Base-by-base conservation (phyloP, 1,140 invertebrate genomes). In the Saccostrea cuccullata region DNA sequence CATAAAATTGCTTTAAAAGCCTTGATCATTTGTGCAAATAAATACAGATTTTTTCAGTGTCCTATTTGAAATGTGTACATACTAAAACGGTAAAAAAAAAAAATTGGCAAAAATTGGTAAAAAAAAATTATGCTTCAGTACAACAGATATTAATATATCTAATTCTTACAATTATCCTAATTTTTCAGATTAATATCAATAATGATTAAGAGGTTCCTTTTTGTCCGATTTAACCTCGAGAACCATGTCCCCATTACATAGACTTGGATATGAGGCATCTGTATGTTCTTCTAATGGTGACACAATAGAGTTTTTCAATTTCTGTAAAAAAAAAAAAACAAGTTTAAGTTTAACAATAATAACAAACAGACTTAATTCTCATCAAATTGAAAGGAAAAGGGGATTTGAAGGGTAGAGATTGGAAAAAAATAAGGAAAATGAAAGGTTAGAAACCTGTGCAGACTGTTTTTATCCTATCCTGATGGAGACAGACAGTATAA, bases 221-320 rank as follows among this genome's bases (percentile, higher is more conserved):
- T 30, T 77, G 13, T 77, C 70, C 36, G 70, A 1, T 36, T 64
- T 64, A 20, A 64, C 15, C 6, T 64, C 15, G 5, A 64, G 58
- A 64, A 64, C 17, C 17, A 64, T 20, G 58, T 17, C 70, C 15
- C 70, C 70, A 77, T 77, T 77, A 15, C 11, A 12, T 0, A 40
- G 70, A 30, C 30, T 77, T 2, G 30, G 70, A 77, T 77, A 36
- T 12, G 30, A 77, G 23, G 8, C 15, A 15, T 77, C 70, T 26
- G 11, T 36, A 15, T 26, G 23, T 13, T 77, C 70, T 12, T 77
- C 26, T 36, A 77, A 36, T 77, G 70, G 70, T 15, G 70, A 77
- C 70, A 77, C 70, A 30, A 77, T 77, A 26, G 70, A 77, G 70
- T 77, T 77, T 17, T 12, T 77, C 23, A 77, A 77, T 77, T 77